Percentiles rank a stretch among this genome's conserved stretches.
These are phyloP conservation scores for Tursiops truncatus DNA, from an alignment of 2,113 vertebrate species.

Conservation along the genomic window DNA sequence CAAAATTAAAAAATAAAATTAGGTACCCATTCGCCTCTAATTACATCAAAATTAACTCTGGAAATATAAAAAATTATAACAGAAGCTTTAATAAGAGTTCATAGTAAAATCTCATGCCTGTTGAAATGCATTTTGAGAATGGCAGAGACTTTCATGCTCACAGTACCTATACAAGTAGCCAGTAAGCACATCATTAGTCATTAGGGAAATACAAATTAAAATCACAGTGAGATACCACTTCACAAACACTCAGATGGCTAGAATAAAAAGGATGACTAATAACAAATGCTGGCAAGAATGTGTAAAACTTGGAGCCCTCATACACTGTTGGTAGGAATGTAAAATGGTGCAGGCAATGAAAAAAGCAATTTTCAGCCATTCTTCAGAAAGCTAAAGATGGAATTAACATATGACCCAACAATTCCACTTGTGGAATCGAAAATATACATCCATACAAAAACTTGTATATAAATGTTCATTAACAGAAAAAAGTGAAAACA, in stretches of 20 bases:
- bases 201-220: neutral
- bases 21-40: neutral
- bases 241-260: neutral
- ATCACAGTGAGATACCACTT: neutral
- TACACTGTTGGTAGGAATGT: neutral
- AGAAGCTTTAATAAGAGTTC: neutral
- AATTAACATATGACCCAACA: neutral
- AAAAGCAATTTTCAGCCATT: neutral
- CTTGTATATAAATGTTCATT: neutral
- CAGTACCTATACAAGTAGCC: neutral
- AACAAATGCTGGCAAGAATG: neutral
- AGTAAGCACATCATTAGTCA: neutral
- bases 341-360: neutral
- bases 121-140: neutral
- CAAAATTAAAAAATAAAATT: neutral
- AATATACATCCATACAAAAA: neutral
- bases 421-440: neutral
- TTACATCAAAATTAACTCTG: neutral
- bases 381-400: neutral
- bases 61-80: neutral
- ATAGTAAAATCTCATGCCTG: neutral
- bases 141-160: neutral
- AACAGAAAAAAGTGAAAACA: neutral
- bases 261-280: neutral
- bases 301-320: neutral